Evolutionary conservation across 2,888 invertebrate species (phyloP), one percentile per base, ranked within the genome.

Genomic region (Troilus luridus): DNA sequence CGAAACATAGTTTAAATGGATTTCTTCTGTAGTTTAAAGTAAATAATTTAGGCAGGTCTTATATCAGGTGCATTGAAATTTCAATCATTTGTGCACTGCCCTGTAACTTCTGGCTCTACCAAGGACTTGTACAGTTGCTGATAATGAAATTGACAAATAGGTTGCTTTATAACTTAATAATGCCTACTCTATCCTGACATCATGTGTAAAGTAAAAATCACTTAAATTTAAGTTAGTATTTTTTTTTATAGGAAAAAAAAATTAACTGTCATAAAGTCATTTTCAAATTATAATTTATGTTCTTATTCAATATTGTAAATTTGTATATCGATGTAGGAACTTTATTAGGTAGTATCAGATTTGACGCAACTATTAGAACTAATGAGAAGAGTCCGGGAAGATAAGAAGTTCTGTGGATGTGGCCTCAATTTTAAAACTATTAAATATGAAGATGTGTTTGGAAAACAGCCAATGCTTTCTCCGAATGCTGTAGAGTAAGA

Each of bases 361-460:
- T 94, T 95, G 91, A 94, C 94, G 85, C 95, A 95, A 17, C 94
- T 96, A 91, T 93, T 96, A 88, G 95, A 95, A 93, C 94, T 95
- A 92, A 94, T 96, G 93, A 94, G 95, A 19, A 94, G 95, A 9
- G 95, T 95, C 72, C 93, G 95, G 0, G 94, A 94, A 93, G 94
- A 94, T 92, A 95, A 95, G 93, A 93, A 93, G 93, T 95, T 95
- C 95, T 94, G 94, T 91, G 94, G 95, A 1, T 94, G 95, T 64
- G 95, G 95, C 27, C 95, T 96, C 92, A 94, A 94, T 93, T 96
- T 96, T 93, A 94, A 95, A 92, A 94, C 94, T 0, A 92, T 95
- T 58, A 93, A 94, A 0, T 93, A 93, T 59, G 93, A 93, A 72
- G 94, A 95, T 91, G 93, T 95, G 77, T 92, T 94, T 91, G 94